Evolutionary conservation across 2,888 invertebrate genomes (phyloP).

Genomic region (Epsilonema sp.): DNA sequence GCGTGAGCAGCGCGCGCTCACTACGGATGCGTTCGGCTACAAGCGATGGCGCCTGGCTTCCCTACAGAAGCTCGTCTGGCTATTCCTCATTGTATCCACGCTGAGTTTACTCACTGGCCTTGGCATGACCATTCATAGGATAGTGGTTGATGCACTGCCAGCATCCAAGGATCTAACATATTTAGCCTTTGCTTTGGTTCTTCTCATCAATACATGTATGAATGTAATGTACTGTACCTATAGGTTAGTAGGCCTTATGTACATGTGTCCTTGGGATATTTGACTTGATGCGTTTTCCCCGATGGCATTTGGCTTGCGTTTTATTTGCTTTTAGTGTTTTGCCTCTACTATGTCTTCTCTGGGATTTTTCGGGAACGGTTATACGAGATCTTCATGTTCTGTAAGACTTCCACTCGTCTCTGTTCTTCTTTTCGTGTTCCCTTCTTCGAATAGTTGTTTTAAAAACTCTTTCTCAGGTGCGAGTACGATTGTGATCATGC

Average conservation of each 20-base stretch:
- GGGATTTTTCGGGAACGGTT: conserved; percentile 4
- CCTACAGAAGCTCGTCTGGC: not conserved
- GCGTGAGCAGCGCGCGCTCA: too few species aligned
- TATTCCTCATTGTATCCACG: not conserved
- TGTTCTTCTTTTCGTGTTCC: too few species aligned
- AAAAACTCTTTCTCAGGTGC: too few species aligned
- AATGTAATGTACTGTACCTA: too few species aligned
- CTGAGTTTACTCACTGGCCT: not conserved
- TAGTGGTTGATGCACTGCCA: not conserved
- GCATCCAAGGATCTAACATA: not conserved
- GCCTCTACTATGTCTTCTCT: conserved; percentile 4
- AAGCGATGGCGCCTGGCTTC: too few species aligned
- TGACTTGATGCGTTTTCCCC: not conserved
- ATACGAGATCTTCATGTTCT: conserved; percentile 3
- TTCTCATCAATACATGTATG: not conserved
- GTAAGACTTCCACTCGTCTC: too few species aligned
- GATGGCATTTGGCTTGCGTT: not conserved
- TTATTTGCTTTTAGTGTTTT: conserved; percentile 1
- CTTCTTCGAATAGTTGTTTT: too few species aligned
- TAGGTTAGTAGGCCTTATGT: too few species aligned
- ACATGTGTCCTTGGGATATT: not conserved
- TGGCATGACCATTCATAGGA: not conserved
- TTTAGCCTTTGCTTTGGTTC: conserved; percentile 2
- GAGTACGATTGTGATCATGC: not conserved
- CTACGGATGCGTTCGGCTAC: too few species aligned